Evolutionary conservation across 2,888 invertebrate genomes (phyloP).

Genomic region (Elysia crispata): DNA sequence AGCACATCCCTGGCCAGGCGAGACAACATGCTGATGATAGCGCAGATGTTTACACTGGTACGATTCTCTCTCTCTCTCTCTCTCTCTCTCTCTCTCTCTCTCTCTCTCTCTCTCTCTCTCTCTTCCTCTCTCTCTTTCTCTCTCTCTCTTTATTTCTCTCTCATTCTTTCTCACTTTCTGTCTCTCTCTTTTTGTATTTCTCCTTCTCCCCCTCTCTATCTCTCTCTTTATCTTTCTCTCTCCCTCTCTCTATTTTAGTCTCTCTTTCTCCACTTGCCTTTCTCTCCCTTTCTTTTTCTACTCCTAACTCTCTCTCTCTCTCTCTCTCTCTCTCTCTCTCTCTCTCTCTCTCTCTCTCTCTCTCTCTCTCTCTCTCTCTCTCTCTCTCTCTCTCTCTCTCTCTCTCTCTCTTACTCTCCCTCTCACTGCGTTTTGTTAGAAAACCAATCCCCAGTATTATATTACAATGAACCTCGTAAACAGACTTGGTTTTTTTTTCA

Average conservation of each 20-base stretch:
- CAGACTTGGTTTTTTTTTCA: too few species aligned
- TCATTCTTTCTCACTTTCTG: too few species aligned
- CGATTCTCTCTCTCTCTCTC: background rate
- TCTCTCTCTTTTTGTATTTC: too few species aligned
- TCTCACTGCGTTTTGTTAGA: background rate
- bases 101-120: too few species aligned
- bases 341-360: too few species aligned
- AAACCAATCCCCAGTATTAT: background rate
- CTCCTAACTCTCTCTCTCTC: too few species aligned
- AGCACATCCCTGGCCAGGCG: slow-evolving; percentile 20
- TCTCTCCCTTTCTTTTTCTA: too few species aligned
- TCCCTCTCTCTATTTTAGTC: background rate
- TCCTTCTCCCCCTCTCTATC: background rate
- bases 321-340: too few species aligned
- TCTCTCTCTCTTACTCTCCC: slow-evolving; percentile 4
- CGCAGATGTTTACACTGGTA: slow-evolving; percentile 43
- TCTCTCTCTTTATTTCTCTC: too few species aligned
- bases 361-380: too few species aligned
- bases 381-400: slow-evolving; percentile 6
- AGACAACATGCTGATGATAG: slow-evolving; percentile 46
- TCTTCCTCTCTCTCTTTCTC: too few species aligned
- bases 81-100: too few species aligned
- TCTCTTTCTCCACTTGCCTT: background rate
- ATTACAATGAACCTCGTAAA: background rate
- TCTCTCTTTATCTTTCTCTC: background rate